Base-by-base conservation (phyloP, 2,113 vertebrate species). In the Pelecanoides urinatrix region DNA sequence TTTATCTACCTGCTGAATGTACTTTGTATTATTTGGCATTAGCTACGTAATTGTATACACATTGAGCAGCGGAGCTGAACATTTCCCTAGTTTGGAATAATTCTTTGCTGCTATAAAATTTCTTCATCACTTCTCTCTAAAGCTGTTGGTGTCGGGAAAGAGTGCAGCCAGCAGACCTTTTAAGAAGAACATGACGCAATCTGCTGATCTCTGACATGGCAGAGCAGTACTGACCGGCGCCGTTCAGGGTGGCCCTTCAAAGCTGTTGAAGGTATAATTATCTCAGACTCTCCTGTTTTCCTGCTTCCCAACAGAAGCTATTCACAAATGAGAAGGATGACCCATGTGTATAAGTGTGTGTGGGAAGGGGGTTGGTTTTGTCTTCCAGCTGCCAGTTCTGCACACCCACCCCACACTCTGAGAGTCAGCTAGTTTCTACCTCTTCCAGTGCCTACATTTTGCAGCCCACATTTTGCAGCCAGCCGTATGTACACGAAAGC, bases 111-210 rank as follows among this genome's bases (percentile, higher is more conserved):
- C 52, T 88, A 15, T 32, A 59, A 77, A 63, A 74, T 49, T 34
- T 78, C 75, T 49, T 63, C 61, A 74, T 50, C 9, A 4, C 38
- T 76, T 59, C 38, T 62, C 74, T 26, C 58, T 62, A 23, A 65
- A 70, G 29, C 67, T 9, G 0, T 30, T 5, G 2, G 49, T 32
- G 56, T 30, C 0, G 0, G 18, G 47, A 63, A 71, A 65, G 22
- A 79, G 19, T 0, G 0, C 25, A 78, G 68, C 56, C 47, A 84
- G 42, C 50, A 91, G 66, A 65, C 26, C 29, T 68, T 63, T 77
- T 36, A 63, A 30, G 61, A 45, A 52, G 44, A 70, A 47, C 4
- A 2, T 36, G 78, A 72, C 0, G 1, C 63, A 49, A 27, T 22
- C 50, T 40, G 62, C 38, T 86, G 66, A 42, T 61, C 70, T 82